These are phyloP conservation scores for Invenusta paracnida DNA, from an alignment of 2,888 invertebrate genomes.

Conservation along the genomic window DNA sequence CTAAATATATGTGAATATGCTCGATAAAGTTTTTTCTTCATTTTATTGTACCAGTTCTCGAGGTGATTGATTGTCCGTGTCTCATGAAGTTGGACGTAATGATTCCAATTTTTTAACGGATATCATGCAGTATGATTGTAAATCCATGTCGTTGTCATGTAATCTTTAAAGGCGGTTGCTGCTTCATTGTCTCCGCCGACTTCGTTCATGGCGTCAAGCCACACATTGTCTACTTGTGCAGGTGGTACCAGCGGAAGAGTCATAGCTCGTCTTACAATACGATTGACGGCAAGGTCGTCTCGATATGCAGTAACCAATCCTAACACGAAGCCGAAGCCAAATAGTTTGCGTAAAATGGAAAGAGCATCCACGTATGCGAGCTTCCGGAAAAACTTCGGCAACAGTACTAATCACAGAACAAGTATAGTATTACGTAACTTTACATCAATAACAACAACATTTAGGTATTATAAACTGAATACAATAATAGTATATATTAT, in stretches of 20 bases:
- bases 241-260: conserved; percentile 12
- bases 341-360: neutral
- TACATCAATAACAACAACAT: too few species aligned
- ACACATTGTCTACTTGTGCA: neutral
- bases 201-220: neutral
- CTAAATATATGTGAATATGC: neutral
- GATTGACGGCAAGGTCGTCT: conserved; percentile 6
- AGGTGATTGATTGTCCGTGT: conserved; percentile 16
- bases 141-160: conserved; percentile 13
- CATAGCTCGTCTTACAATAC: neutral
- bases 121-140: neutral
- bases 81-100: neutral
- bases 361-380: neutral
- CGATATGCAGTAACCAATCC: conserved; percentile 7
- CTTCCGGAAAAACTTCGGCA: conserved; percentile 2
- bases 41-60: conserved; percentile 6
- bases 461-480: too few species aligned
- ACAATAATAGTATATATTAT: too few species aligned
- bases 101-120: neutral
- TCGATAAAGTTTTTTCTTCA: neutral
- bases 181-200: neutral
- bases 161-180: conserved; percentile 9
- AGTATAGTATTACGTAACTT: too few species aligned
- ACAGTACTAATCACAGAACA: conserved; percentile 1
- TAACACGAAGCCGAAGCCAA: neutral